These are phyloP conservation scores for Aphaenogaster floridana DNA, from an alignment of 1,140 invertebrate species.

Conservation along the genomic window DNA sequence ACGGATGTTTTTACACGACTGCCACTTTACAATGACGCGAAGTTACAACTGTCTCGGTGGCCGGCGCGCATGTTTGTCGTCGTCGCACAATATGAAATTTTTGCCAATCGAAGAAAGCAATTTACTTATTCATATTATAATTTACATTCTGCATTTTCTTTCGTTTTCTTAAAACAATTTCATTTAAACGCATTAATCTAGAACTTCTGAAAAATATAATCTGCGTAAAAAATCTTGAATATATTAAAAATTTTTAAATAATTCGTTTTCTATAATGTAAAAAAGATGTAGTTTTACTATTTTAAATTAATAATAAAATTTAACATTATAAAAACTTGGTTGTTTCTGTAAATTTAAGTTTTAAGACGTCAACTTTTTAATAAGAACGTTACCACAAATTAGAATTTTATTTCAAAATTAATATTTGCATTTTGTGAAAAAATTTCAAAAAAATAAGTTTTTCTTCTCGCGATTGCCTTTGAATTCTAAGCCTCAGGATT, in stretches of 20 bases:
- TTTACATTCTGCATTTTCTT: neutral
- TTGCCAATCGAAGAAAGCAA: slow-evolving; percentile 25
- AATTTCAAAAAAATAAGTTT: slow-evolving; percentile 1
- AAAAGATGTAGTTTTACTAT: neutral
- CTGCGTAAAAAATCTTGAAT: neutral
- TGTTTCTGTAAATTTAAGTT: neutral
- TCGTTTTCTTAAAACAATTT: neutral
- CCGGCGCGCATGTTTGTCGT: slow-evolving; percentile 42
- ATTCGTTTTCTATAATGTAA: neutral
- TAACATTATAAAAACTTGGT: neutral
- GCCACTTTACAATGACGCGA: slow-evolving; percentile 58
- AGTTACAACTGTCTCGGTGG: slow-evolving; percentile 36
- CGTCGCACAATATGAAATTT: slow-evolving; percentile 37
- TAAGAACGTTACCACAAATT: neutral
- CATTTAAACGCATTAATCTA: neutral
- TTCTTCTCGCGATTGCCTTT: neutral
- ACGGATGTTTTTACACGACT: slow-evolving; percentile 66
- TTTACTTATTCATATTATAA: neutral
- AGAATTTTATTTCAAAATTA: neutral
- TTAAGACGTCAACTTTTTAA: neutral
- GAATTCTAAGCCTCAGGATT: neutral
- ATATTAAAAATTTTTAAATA: neutral
- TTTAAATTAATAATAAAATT: slow-evolving; percentile 4
- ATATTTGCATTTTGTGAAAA: slow-evolving; percentile 3
- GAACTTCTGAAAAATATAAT: slow-evolving; percentile 11